Percentiles rank a stretch among this genome's conserved stretches.
phyloP scores from a whole-genome alignment of 2,113 vertebrate genomes.

The Marmota flaviventris region DNA sequence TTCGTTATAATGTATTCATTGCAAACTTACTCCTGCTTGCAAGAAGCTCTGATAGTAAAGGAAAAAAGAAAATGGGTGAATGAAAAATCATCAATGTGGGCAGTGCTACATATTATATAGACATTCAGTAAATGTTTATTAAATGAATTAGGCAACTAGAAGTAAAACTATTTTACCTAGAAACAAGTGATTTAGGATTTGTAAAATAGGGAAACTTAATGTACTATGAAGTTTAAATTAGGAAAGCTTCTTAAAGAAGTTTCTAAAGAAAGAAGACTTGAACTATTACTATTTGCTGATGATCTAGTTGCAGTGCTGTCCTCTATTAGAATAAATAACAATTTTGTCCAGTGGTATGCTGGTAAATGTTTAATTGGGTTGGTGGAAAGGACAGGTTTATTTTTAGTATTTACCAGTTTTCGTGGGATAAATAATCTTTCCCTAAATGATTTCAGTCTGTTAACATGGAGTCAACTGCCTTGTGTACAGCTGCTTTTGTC shows the following conservation, averaged over 20 bases:
- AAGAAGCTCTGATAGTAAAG: neutral
- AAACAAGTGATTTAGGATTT: neutral
- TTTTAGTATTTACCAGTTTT: neutral
- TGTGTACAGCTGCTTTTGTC: neutral
- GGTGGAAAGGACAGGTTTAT: neutral
- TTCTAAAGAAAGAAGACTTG: neutral
- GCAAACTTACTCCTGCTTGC: neutral
- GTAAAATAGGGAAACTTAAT: neutral
- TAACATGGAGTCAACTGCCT: neutral
- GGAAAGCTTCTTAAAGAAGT: slow-evolving; percentile 38
- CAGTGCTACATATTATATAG: neutral
- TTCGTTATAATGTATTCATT: neutral
- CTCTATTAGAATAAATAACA: neutral
- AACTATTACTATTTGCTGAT: neutral
- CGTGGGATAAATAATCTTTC: slow-evolving; percentile 1
- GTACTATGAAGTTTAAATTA: neutral
- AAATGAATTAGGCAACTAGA: slow-evolving; percentile 15
- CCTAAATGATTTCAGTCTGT: neutral
- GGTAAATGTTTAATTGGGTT: neutral
- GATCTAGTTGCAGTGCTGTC: neutral
- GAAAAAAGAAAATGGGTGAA: neutral
- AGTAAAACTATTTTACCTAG: slow-evolving; percentile 16
- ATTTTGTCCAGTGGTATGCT: neutral
- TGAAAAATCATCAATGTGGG: slow-evolving; percentile 16
- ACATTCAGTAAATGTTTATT: neutral